Conservation (phyloP, 1,140 invertebrate species). For the Drusus annulatus region DNA sequence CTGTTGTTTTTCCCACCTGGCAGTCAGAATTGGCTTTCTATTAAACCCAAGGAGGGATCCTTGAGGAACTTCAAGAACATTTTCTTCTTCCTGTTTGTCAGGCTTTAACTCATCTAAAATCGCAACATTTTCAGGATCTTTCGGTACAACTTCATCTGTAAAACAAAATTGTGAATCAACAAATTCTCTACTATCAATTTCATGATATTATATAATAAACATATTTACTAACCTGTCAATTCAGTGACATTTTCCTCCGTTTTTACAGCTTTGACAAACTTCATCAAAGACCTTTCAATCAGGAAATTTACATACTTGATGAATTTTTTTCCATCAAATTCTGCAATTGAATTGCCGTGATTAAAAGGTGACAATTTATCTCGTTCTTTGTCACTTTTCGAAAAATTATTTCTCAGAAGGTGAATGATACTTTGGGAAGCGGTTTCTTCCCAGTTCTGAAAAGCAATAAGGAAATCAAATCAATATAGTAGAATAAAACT, state of each 20-base stretch:
- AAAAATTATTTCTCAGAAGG: slow-evolving; percentile 70
- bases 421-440: slow-evolving; percentile 71
- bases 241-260: not conserved
- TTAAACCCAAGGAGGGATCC: slow-evolving; percentile 50
- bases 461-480: slow-evolving; percentile 35
- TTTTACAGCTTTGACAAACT: slow-evolving; percentile 30
- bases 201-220: not conserved
- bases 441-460: slow-evolving; percentile 76
- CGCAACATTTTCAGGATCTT: not conserved
- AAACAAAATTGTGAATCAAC: not conserved
- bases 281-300: slow-evolving; percentile 42
- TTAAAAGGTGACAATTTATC: slow-evolving; percentile 52
- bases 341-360: slow-evolving; percentile 32
- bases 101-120: slow-evolving; percentile 32
- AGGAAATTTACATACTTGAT: slow-evolving; percentile 47
- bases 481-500: not conserved
- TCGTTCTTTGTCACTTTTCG: slow-evolving; percentile 68
- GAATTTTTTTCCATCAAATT: slow-evolving; percentile 46
- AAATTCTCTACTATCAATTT: too few species aligned
- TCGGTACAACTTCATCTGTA: slow-evolving; percentile 13
- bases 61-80: slow-evolving; percentile 45
- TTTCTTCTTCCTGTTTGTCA: slow-evolving; percentile 29
- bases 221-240: not conserved
- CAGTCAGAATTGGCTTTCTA: slow-evolving; percentile 43
- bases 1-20: slow-evolving; percentile 46